Percentiles rank a stretch among this genome's conserved stretches.
Evolutionary conservation across 2,888 invertebrate species (phyloP).

Genomic region (Pyrrhia umbra): DNA sequence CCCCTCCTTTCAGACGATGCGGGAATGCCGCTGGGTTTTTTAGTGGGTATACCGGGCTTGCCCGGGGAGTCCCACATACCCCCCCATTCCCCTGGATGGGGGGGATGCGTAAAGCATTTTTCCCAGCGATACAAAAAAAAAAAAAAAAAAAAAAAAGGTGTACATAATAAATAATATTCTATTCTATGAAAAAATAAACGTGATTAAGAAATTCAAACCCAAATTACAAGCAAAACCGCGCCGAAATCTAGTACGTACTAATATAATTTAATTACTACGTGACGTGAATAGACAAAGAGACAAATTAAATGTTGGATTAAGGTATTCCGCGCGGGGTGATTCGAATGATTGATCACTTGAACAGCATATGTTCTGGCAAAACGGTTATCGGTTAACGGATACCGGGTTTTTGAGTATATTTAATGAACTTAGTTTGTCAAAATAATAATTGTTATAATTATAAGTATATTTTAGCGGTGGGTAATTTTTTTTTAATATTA

Average conservation of each 20-base stretch:
- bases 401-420: slow-evolving; percentile 8
- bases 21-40: too few species aligned
- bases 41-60: too few species aligned
- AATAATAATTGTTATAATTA: background rate
- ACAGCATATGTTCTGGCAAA: slow-evolving; percentile 35
- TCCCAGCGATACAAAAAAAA: too few species aligned
- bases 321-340: slow-evolving; percentile 79
- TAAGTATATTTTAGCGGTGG: too few species aligned
- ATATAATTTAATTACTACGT: slow-evolving; percentile 52
- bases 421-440: slow-evolving; percentile 1
- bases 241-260: slow-evolving; percentile 29
- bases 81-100: too few species aligned
- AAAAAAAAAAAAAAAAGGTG: too few species aligned
- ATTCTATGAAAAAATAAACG: background rate
- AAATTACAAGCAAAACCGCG: slow-evolving; percentile 17
- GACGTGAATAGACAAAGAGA: slow-evolving; percentile 56
- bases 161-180: background rate
- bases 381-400: slow-evolving; percentile 10
- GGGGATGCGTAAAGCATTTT: too few species aligned
- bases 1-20: too few species aligned
- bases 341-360: slow-evolving; percentile 72
- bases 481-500: too few species aligned
- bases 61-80: too few species aligned
- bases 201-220: background rate
- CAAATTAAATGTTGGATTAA: slow-evolving; percentile 64